Evolutionary conservation across 2,888 invertebrate genomes (phyloP).

Genomic region (Drosophila incognita): DNA sequence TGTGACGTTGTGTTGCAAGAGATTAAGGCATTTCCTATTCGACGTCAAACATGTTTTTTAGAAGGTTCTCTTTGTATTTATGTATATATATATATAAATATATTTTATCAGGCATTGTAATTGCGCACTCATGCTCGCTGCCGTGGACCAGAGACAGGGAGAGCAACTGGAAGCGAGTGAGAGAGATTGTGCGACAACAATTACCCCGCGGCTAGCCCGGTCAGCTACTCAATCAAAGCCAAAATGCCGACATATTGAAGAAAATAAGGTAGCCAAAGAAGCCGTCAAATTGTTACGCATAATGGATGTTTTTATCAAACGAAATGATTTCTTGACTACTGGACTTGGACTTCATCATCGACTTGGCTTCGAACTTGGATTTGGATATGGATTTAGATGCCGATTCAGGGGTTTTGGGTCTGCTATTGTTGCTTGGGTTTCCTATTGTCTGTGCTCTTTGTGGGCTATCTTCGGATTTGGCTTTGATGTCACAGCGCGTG

Average conservation of each 20-base stretch:
- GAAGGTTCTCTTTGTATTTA: conserved; percentile 25
- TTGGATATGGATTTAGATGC: conserved; percentile 35
- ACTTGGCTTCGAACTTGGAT: background rate
- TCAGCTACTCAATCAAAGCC: conserved; percentile 75
- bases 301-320: conserved; percentile 83
- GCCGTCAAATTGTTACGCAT: conserved; percentile 82
- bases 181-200: conserved; percentile 69
- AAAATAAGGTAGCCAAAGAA: conserved; percentile 77
- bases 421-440: conserved; percentile 17
- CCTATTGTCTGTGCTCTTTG: conserved; percentile 47
- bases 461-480: conserved; percentile 49
- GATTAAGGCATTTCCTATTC: conserved; percentile 79
- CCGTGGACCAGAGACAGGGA: conserved; percentile 22
- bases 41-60: conserved; percentile 68
- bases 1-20: conserved; percentile 55
- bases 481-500: conserved; percentile 72
- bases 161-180: background rate
- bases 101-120: conserved; percentile 64
- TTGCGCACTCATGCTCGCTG: conserved; percentile 72
- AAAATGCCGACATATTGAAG: conserved; percentile 56
- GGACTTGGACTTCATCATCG: conserved; percentile 61
- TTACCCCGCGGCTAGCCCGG: conserved; percentile 71
- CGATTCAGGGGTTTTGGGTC: conserved; percentile 21
- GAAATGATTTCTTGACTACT: conserved; percentile 82
- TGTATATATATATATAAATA: background rate